These are phyloP conservation scores for Pelusios castaneus DNA, from an alignment of 2,113 vertebrate species.

Conservation along the genomic window DNA sequence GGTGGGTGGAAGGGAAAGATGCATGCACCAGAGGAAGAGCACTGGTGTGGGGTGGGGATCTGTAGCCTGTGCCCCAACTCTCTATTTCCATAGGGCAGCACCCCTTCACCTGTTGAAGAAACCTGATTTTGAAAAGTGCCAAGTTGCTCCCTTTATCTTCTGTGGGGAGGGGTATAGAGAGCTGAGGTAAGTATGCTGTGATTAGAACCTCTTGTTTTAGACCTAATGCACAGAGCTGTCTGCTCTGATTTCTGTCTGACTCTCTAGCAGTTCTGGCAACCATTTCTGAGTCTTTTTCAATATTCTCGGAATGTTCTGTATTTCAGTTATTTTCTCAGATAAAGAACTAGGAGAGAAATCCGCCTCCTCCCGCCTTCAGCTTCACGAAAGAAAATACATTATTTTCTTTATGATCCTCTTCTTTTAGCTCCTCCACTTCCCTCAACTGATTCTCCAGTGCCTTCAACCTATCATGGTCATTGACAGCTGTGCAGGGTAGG, in stretches of 20 bases:
- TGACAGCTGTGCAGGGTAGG: not conserved
- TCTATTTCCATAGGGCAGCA: no score
- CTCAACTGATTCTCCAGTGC: not conserved
- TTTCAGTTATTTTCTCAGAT: not conserved
- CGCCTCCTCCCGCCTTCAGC: not conserved
- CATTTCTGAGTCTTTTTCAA: not conserved
- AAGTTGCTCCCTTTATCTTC: no score
- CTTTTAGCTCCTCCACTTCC: not conserved
- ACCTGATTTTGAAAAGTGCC: no score
- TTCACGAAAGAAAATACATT: not conserved
- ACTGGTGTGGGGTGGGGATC: no score
- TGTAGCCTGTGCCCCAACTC: no score
- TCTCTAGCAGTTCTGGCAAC: not conserved
- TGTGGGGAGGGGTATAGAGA: no score
- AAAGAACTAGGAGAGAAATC: not conserved
- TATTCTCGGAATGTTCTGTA: not conserved
- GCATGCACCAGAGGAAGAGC: no score
- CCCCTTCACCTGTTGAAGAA: no score
- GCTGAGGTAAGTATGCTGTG: no score
- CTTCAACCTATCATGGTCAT: not conserved
- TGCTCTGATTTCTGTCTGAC: not conserved
- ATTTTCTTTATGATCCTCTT: not conserved
- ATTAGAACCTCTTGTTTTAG: no score
- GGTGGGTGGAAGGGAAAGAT: no score
- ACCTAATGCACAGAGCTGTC: no score